Conservation (phyloP, 2,888 invertebrate genomes). For the Mesochorus sp. region DNA sequence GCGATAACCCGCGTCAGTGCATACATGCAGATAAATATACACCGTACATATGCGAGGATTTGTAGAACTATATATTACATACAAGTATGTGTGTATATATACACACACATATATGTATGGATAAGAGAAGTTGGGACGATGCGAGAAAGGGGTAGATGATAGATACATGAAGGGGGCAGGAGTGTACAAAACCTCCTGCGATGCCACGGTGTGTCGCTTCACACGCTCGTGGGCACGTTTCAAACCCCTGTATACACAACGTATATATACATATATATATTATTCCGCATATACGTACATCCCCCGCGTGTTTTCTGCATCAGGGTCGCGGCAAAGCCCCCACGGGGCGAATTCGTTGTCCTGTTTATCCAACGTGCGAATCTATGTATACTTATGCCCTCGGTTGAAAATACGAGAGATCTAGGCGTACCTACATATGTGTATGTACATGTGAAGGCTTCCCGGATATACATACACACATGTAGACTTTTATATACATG, state of each 20-base stretch:
- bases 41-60: conserved; percentile 5
- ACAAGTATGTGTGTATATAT: conserved; percentile 11
- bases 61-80: conserved; percentile 11
- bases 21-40: neutral
- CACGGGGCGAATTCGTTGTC: conserved; percentile 52
- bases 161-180: conserved; percentile 28
- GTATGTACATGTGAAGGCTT: neutral
- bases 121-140: conserved; percentile 6
- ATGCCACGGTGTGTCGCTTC: conserved; percentile 53
- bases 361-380: conserved; percentile 54
- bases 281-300: too few relatives aligned
- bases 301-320: conserved; percentile 7
- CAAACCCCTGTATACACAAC: neutral
- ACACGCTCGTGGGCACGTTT: conserved; percentile 57
- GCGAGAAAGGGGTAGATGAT: conserved; percentile 53
- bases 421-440: neutral
- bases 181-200: conserved; percentile 26
- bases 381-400: conserved; percentile 51
- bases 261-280: neutral
- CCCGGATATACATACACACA: neutral
- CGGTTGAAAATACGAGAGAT: conserved; percentile 44
- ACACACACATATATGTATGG: neutral
- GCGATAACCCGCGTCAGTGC: too few relatives aligned
- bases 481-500: neutral
- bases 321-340: conserved; percentile 37